Percentiles rank a stretch among this genome's conserved stretches.
Evolutionary conservation across 2,797 vertebrate species (phyloP).

Genomic region (Muscicapa striata): DNA sequence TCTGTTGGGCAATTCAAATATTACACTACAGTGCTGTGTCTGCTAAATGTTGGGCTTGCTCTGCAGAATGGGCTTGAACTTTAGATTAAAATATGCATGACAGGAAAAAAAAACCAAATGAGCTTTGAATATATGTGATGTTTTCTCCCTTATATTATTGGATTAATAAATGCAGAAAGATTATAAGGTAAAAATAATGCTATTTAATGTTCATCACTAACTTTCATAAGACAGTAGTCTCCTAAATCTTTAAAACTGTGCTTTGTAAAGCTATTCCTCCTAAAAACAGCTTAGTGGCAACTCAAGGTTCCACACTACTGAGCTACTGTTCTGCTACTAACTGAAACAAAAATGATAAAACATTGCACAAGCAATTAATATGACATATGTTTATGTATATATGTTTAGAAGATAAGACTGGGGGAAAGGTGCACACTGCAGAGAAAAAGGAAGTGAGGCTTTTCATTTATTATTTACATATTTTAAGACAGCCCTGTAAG

Average conservation of each 20-base stretch:
- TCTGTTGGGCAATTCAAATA: conserved; percentile 47
- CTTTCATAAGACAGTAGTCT: neutral
- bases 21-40: neutral
- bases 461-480: neutral
- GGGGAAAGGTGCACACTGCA: neutral
- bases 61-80: conserved; percentile 57
- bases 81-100: conserved; percentile 59
- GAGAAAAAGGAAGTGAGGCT: neutral
- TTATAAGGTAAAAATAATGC: neutral
- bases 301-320: neutral
- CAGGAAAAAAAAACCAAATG: neutral
- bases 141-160: neutral
- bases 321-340: neutral
- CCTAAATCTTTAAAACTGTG: neutral
- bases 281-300: neutral
- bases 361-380: neutral
- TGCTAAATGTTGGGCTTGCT: conserved; percentile 50
- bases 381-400: neutral
- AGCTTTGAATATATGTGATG: neutral
- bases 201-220: neutral
- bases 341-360: neutral
- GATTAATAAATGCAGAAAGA: neutral
- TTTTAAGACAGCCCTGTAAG: neutral
- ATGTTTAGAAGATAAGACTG: neutral
- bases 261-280: neutral